Conservation (phyloP, 2,113 vertebrate species). For the Leptocoma aspasia region DNA sequence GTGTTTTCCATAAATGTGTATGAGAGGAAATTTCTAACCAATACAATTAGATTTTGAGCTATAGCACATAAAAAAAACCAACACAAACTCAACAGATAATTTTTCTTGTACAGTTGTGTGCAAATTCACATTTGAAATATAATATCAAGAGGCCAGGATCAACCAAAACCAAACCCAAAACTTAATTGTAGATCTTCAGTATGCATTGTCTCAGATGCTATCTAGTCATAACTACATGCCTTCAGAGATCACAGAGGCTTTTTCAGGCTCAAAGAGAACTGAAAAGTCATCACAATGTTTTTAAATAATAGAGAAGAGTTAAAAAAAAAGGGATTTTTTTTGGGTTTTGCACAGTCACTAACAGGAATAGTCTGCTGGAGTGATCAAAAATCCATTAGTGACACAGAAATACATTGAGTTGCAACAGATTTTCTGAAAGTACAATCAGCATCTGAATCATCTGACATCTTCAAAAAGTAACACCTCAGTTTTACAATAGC, state of each 20-base stretch:
- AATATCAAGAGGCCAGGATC: neutral
- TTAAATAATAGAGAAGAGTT: neutral
- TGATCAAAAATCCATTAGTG: neutral
- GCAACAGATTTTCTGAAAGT: neutral
- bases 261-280: neutral
- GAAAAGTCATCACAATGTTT: neutral
- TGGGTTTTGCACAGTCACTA: neutral
- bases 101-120: neutral
- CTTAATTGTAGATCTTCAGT: neutral
- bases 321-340: accelerated
- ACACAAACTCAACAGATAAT: neutral
- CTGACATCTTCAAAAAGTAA: neutral
- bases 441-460: neutral
- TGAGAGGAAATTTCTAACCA: neutral
- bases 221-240: neutral
- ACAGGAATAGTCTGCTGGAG: neutral
- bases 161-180: neutral
- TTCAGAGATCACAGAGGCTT: neutral
- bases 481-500: neutral
- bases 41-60: neutral
- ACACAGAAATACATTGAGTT: neutral
- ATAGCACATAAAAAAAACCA: neutral
- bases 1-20: neutral
- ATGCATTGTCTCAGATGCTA: neutral
- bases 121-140: neutral